Conservation (phyloP, 2,113 vertebrate genomes). For the Solenodon paradoxus region DNA sequence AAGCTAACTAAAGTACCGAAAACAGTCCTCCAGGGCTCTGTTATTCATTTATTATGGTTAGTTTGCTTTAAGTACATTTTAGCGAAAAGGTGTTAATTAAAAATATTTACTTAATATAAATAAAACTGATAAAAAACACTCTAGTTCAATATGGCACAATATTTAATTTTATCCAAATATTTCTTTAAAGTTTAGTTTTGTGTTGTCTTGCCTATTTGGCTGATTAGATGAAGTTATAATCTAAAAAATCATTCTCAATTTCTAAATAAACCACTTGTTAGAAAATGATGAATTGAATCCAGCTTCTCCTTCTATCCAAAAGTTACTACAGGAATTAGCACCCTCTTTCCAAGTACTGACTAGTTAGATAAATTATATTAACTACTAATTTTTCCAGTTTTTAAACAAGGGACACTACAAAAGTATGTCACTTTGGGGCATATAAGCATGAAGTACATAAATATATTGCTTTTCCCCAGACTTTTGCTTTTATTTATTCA, state of each 20-base stretch:
- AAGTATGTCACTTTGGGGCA: neutral
- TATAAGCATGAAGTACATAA: neutral
- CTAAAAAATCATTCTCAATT: neutral
- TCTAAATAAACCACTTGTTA: slow-evolving; percentile 25
- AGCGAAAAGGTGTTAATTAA: slow-evolving; percentile 46
- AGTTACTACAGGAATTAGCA: neutral
- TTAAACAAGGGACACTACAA: neutral
- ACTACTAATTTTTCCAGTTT: neutral
- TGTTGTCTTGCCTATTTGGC: slow-evolving; percentile 16
- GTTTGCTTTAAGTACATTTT: slow-evolving; percentile 38
- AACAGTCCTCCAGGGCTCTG: neutral
- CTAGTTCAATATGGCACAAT: slow-evolving; percentile 42
- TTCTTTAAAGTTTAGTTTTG: neutral
- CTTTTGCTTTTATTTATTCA: too few species aligned
- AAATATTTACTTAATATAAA: slow-evolving; percentile 70
- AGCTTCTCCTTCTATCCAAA: neutral
- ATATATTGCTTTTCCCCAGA: too few species aligned
- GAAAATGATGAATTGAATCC: neutral
- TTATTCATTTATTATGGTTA: slow-evolving; percentile 44
- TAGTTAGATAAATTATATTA: neutral
- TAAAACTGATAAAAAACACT: slow-evolving; percentile 51
- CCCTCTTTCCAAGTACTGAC: neutral
- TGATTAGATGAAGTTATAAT: slow-evolving; percentile 26
- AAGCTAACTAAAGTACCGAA: neutral
- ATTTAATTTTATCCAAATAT: slow-evolving; percentile 52